Evolutionary conservation across 2,113 vertebrate genomes (phyloP).

Genomic region (Cynocephalus volans): DNA sequence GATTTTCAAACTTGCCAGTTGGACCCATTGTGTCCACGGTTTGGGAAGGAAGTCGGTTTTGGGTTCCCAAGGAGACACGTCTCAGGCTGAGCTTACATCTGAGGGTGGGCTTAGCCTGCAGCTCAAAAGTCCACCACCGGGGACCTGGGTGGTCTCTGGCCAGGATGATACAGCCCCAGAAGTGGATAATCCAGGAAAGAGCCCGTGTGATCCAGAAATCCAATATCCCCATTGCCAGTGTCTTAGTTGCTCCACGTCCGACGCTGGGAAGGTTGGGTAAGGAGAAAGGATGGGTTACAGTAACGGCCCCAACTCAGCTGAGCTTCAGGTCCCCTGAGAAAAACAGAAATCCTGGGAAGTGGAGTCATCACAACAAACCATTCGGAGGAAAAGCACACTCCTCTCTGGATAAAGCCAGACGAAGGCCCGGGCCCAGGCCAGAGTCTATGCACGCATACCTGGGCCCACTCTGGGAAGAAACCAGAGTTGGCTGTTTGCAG

Average conservation of each 20-base stretch:
- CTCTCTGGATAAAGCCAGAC: too few species aligned
- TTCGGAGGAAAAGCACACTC: accelerated
- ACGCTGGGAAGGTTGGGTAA: accelerated
- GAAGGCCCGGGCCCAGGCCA: background rate
- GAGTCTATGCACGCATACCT: background rate
- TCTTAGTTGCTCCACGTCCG: accelerated
- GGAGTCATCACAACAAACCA: background rate
- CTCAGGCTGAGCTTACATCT: background rate
- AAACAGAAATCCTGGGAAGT: background rate
- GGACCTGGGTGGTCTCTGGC: background rate
- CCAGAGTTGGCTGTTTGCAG: accelerated
- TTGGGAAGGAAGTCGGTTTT: background rate
- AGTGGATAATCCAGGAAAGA: background rate
- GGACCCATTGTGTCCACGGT: background rate
- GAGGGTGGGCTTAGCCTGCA: accelerated
- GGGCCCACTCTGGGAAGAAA: background rate
- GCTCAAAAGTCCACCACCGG: accelerated
- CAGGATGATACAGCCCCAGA: accelerated
- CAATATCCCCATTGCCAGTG: accelerated
- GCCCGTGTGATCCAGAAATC: background rate
- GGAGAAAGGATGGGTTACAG: background rate
- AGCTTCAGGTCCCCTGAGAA: background rate
- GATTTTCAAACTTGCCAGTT: background rate
- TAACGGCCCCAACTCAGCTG: accelerated
- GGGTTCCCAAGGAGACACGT: background rate